Conservation (phyloP, 2,797 vertebrate genomes). For the Smutsia temminckii region DNA sequence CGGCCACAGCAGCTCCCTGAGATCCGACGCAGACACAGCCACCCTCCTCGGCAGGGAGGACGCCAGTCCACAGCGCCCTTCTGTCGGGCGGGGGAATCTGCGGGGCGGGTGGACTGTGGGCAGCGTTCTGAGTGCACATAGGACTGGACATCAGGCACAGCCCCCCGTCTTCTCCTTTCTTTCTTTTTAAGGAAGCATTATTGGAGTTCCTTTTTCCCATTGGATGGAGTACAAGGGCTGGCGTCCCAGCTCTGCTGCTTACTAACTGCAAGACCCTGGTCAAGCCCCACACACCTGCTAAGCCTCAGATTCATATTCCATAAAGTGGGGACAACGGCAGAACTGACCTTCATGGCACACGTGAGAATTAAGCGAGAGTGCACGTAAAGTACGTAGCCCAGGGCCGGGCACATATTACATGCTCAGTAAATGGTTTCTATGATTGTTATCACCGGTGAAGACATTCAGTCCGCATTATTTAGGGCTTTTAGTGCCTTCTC, state of each 20-base stretch:
- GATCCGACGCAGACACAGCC: constrained; percentile 60
- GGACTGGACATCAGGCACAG: not conserved
- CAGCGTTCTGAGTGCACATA: not conserved
- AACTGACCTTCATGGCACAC: not conserved
- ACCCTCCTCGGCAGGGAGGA: not conserved
- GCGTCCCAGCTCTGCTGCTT: not conserved
- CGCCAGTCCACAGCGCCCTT: not conserved
- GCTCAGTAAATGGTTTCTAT: not conserved
- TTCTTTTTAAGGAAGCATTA: not conserved
- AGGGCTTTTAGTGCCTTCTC: not conserved
- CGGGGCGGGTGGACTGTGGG: not conserved
- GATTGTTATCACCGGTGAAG: not conserved
- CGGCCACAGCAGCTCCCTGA: constrained; percentile 12
- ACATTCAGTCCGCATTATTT: not conserved
- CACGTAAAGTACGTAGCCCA: not conserved
- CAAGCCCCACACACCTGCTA: not conserved
- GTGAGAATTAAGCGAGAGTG: not conserved
- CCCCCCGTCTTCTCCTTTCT: not conserved
- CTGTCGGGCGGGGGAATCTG: not conserved
- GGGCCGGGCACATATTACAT: not conserved
- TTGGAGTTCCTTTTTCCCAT: not conserved
- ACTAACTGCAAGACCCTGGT: not conserved
- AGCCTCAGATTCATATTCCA: not conserved
- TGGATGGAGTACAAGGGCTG: not conserved
- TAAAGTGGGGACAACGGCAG: not conserved